phyloP scores from a whole-genome alignment of 2,888 invertebrate species.

The Caenorhabditis sp. region DNA sequence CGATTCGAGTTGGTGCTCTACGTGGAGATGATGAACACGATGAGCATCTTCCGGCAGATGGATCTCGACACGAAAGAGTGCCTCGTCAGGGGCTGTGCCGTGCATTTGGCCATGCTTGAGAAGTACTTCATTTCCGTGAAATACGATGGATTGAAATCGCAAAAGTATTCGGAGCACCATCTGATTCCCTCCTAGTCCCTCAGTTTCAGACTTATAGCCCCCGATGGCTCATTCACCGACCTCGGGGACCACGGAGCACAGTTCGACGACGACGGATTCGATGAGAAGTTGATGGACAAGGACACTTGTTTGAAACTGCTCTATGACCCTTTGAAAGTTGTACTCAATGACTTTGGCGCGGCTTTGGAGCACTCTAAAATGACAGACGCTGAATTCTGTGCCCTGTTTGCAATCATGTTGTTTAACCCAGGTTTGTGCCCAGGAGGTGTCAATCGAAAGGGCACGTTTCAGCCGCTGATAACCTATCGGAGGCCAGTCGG shows the following conservation, averaged over 20 bases:
- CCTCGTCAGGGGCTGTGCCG: constrained; percentile 65
- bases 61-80: constrained; percentile 51
- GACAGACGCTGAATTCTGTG: constrained; percentile 72
- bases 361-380: constrained; percentile 67
- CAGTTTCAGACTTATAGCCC: constrained; percentile 54
- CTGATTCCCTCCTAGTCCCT: neutral
- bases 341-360: constrained; percentile 64
- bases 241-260: constrained; percentile 57
- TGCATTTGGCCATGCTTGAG: constrained; percentile 68
- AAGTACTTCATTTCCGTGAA: constrained; percentile 71
- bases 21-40: constrained; percentile 52
- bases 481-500: constrained; percentile 34
- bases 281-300: constrained; percentile 49
- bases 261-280: constrained; percentile 39
- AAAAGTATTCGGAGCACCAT: constrained; percentile 36
- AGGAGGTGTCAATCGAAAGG: constrained; percentile 38
- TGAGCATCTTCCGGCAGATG: constrained; percentile 37
- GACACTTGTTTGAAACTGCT: constrained; percentile 55
- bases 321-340: constrained; percentile 61
- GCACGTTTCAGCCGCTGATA: constrained; percentile 52
- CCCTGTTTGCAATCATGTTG: constrained; percentile 66
- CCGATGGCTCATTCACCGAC: constrained; percentile 62
- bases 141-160: constrained; percentile 57
- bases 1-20: constrained; percentile 53
- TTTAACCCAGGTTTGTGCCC: constrained; percentile 68